Evolutionary conservation across 2,888 invertebrate genomes (phyloP).

Genomic region (Anodontia alba): DNA sequence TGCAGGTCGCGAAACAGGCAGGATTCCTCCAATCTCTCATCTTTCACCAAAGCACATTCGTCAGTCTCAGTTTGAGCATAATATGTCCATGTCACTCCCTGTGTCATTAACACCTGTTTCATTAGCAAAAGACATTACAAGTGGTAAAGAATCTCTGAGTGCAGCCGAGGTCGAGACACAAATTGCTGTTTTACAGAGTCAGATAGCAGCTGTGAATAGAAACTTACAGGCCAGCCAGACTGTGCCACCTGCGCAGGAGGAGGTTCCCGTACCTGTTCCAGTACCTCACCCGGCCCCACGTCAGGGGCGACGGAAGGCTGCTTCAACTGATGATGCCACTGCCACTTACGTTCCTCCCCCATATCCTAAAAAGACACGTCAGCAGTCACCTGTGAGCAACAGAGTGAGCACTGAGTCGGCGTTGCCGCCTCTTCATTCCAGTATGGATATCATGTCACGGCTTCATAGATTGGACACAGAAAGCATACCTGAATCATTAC

Average conservation of each 20-base stretch:
- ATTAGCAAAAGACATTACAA: constrained; percentile 21
- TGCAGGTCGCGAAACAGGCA: constrained; percentile 37
- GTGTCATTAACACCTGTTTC: constrained; percentile 46
- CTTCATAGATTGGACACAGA: constrained; percentile 59
- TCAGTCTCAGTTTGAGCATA: constrained; percentile 56
- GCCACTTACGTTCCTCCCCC: constrained; percentile 51
- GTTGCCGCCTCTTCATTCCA: constrained; percentile 56
- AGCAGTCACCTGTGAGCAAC: constrained; percentile 55
- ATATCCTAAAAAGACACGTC: constrained; percentile 59
- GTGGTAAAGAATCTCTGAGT: constrained; percentile 53
- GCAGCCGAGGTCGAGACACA: constrained; percentile 60
- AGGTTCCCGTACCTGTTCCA: constrained; percentile 16
- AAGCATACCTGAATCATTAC: constrained; percentile 58
- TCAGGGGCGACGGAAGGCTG: constrained; percentile 46
- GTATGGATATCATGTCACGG: constrained; percentile 60
- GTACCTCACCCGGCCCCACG: constrained; percentile 9
- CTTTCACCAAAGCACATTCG: constrained; percentile 63
- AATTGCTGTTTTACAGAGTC: constrained; percentile 58
- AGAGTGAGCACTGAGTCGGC: constrained; percentile 32
- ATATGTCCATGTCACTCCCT: constrained; percentile 57
- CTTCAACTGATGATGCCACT: constrained; percentile 39
- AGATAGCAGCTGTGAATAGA: constrained; percentile 60
- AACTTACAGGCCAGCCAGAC: constrained; percentile 49
- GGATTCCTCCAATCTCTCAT: constrained; percentile 62
- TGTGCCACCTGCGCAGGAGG: constrained; percentile 31